phyloP scores from a whole-genome alignment of 1,140 invertebrate species.

The Nixonia krombeini region DNA sequence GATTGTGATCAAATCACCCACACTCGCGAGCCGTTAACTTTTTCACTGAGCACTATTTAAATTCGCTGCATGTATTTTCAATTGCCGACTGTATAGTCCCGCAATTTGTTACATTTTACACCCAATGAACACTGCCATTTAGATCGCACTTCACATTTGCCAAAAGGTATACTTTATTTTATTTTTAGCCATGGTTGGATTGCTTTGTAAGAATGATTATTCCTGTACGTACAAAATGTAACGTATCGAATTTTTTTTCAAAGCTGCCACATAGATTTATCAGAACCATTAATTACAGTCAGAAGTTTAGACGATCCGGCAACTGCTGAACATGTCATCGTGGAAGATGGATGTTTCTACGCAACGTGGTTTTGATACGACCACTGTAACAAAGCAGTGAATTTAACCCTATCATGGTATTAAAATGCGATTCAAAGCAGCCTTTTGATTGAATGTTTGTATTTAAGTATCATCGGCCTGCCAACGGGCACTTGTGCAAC shows the following conservation, averaged over 20 bases:
- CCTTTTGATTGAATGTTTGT: slow-evolving; percentile 25
- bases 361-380: slow-evolving; percentile 16
- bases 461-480: slow-evolving; percentile 46
- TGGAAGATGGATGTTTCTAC: slow-evolving; percentile 51
- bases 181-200: too few relatives aligned
- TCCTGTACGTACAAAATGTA: too few relatives aligned
- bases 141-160: too few relatives aligned
- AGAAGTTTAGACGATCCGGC: slow-evolving; percentile 33
- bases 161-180: too few relatives aligned
- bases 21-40: too few relatives aligned
- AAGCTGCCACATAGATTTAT: slow-evolving; percentile 26
- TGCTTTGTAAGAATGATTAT: too few relatives aligned
- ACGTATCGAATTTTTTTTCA: slow-evolving; percentile 3
- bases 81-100: too few relatives aligned
- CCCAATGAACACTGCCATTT: too few relatives aligned
- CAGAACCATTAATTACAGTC: slow-evolving; percentile 45
- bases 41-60: too few relatives aligned
- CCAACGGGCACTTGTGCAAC: background rate
- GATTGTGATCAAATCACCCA: too few relatives aligned
- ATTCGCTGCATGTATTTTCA: too few relatives aligned
- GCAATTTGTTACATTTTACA: too few relatives aligned
- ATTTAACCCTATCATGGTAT: slow-evolving; percentile 42
- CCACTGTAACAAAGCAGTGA: slow-evolving; percentile 18
- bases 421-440: slow-evolving; percentile 38
- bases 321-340: slow-evolving; percentile 36